Percentiles rank a stretch among this genome's conserved stretches.
Evolutionary conservation across 2,797 vertebrate species (phyloP).

Genomic region (Poecilia wingei): DNA sequence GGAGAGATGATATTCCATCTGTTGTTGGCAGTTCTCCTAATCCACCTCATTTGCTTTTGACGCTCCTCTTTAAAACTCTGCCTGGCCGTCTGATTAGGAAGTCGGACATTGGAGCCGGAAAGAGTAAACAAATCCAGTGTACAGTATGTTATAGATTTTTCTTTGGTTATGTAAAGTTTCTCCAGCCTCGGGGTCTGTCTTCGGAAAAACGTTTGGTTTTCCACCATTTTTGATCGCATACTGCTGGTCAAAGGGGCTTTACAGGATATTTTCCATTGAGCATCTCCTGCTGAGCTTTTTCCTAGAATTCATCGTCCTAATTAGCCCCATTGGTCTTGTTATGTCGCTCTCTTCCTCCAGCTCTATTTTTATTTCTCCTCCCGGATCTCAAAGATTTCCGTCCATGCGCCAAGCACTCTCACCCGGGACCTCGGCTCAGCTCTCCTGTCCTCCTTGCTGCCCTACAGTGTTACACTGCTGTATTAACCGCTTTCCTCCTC

Average conservation of each 20-base stretch:
- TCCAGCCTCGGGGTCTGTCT: neutral
- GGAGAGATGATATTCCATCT: neutral
- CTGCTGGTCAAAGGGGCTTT: neutral
- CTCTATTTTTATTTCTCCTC: conserved; percentile 12
- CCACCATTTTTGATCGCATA: neutral
- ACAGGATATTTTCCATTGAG: conserved; percentile 17
- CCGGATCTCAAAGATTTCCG: conserved; percentile 20
- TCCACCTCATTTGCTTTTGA: neutral
- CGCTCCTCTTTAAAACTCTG: neutral
- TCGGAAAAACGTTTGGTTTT: neutral
- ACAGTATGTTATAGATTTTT: neutral
- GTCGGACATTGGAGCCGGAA: neutral
- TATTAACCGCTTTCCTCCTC: conserved; percentile 35
- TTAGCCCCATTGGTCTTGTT: conserved; percentile 6
- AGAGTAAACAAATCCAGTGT: neutral
- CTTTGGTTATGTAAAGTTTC: neutral
- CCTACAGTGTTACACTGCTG: conserved; percentile 41
- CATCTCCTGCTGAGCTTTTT: neutral
- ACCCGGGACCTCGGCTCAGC: conserved; percentile 13
- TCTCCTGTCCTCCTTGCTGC: conserved; percentile 18
- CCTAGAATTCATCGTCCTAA: conserved; percentile 10
- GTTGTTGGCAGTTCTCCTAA: neutral
- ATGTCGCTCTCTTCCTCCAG: conserved; percentile 1
- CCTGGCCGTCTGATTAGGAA: neutral
- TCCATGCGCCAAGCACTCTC: conserved; percentile 14